Evolutionary conservation across 2,888 invertebrate species (phyloP), one percentile per base, ranked within the genome.

Genomic region (Cerastis leucographa): DNA sequence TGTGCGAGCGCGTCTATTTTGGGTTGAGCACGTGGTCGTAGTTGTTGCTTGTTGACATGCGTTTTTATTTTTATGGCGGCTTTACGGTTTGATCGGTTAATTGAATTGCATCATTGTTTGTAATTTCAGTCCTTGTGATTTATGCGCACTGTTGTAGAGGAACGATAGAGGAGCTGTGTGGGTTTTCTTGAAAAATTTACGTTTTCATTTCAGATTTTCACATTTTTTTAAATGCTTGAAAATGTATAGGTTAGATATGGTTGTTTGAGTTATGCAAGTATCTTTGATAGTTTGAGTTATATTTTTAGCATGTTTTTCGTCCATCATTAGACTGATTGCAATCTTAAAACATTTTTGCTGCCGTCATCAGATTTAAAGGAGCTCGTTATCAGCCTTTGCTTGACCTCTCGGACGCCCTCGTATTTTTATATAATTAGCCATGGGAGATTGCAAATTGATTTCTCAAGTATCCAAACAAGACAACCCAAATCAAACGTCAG

Each of bases 31-130:
- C 96, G 96, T 96, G 96, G 95, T 95, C 93, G 93, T 94, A 93
- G 94, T 94, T 94, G 95, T 95, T 94, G 93, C 95, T 95, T 96
- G 96, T 96, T 96, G 95, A 96, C 95, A 95, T 94, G 94, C 93
- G 94, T 95, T 95, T 95, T 96, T 96, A 94, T 96, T 96, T 95
- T 95, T 95, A 95, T 93, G 91, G 91, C 92, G 92, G 91, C 90
- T 90, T 90, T 90, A 90, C 91, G 91, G 91, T 87, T 92, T 90
- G 92, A 91, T 92, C 91, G 91, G 92, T 93, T 94, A 92, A 95
- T 95, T 94, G 91, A 91, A 91, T 95, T 93, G 92, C 92, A 90
- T 93, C 91, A 93, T 90, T 91, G 89, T 90, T 91, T 90, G 87
- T 90, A 84, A 86, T 89, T 89, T 85, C 87, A 88, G 82, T 83